Evolutionary conservation across 2,113 vertebrate species (phyloP).

Genomic region (Hippocampus guttulatus): DNA sequence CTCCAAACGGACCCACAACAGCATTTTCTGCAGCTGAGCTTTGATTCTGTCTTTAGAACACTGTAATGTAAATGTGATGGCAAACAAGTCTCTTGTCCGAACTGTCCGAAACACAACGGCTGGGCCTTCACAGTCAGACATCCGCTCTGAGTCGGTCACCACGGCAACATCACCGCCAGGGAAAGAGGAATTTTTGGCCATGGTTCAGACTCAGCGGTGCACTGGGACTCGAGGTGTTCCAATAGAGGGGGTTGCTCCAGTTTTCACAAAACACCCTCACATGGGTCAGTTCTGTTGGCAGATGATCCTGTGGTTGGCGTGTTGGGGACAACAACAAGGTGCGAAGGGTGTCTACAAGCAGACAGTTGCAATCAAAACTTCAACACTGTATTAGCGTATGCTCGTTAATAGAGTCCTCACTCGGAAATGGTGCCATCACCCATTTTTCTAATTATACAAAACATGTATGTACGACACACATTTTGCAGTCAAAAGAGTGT

Average conservation of each 20-base stretch:
- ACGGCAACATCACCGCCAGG: slow-evolving; percentile 30
- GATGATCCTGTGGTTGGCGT: not conserved
- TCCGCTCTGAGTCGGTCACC: slow-evolving; percentile 35
- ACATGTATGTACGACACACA: not conserved
- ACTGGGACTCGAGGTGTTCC: slow-evolving; percentile 23
- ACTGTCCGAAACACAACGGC: slow-evolving; percentile 19
- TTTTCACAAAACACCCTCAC: slow-evolving; percentile 39
- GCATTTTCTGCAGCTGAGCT: slow-evolving; percentile 13
- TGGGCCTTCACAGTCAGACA: slow-evolving; percentile 27
- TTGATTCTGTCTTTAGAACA: slow-evolving; percentile 7
- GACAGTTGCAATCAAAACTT: no score
- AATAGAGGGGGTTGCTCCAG: slow-evolving; percentile 14
- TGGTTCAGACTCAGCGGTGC: slow-evolving; percentile 45
- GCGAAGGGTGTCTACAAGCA: slow-evolving; percentile 16
- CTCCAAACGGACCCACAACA: slow-evolving; percentile 9
- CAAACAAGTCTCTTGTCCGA: slow-evolving; percentile 18
- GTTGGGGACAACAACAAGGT: slow-evolving; percentile 4
- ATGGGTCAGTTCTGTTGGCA: not conserved
- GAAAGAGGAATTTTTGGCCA: slow-evolving; percentile 56
- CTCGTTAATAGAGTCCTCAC: not conserved
- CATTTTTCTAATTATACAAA: slow-evolving; percentile 20
- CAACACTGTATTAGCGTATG: no score
- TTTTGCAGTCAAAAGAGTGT: no score
- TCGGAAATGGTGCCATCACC: slow-evolving; percentile 13
- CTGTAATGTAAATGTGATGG: slow-evolving; percentile 16